Percentiles rank a stretch among this genome's conserved stretches.
phyloP scores from a whole-genome alignment of 1,140 invertebrate genomes.

The Drosophila gunungcola region DNA sequence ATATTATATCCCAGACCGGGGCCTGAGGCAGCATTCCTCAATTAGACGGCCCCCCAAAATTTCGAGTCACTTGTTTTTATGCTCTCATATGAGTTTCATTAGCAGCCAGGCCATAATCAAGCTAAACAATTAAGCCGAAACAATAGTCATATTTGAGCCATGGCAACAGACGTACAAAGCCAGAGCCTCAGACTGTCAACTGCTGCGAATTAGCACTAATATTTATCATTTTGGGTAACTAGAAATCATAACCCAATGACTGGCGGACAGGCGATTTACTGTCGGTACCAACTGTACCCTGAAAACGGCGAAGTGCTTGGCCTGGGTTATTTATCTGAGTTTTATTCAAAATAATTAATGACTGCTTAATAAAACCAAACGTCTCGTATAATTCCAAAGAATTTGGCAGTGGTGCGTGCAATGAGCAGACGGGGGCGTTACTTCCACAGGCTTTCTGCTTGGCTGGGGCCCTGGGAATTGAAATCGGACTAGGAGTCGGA shows the following conservation, averaged over 20 bases:
- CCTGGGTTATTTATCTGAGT: slow-evolving; percentile 62
- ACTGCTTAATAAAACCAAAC: slow-evolving; percentile 82
- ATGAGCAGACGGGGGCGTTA: slow-evolving; percentile 50
- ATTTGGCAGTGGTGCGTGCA: slow-evolving; percentile 71
- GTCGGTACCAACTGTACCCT: slow-evolving; percentile 70
- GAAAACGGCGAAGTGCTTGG: neutral
- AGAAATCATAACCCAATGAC: slow-evolving; percentile 55
- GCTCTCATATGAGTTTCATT: slow-evolving; percentile 76
- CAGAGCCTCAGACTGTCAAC: slow-evolving; percentile 12
- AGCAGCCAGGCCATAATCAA: slow-evolving; percentile 72
- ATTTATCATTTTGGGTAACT: slow-evolving; percentile 68
- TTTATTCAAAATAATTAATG: slow-evolving; percentile 73
- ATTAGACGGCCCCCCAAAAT: slow-evolving; percentile 51
- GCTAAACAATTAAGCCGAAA: slow-evolving; percentile 75
- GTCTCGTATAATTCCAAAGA: slow-evolving; percentile 81
- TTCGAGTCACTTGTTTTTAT: slow-evolving; percentile 51
- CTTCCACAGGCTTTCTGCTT: slow-evolving; percentile 71
- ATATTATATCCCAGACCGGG: slow-evolving; percentile 48
- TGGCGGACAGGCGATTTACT: slow-evolving; percentile 1
- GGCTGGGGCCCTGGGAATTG: slow-evolving; percentile 71
- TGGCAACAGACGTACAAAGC: slow-evolving; percentile 50
- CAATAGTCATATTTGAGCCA: slow-evolving; percentile 75
- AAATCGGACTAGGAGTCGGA: slow-evolving; percentile 8
- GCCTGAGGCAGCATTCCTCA: slow-evolving; percentile 68
- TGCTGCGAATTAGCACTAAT: slow-evolving; percentile 64